These are phyloP conservation scores for Asobara japonica DNA, from an alignment of 1,140 invertebrate genomes.

Conservation along the genomic window DNA sequence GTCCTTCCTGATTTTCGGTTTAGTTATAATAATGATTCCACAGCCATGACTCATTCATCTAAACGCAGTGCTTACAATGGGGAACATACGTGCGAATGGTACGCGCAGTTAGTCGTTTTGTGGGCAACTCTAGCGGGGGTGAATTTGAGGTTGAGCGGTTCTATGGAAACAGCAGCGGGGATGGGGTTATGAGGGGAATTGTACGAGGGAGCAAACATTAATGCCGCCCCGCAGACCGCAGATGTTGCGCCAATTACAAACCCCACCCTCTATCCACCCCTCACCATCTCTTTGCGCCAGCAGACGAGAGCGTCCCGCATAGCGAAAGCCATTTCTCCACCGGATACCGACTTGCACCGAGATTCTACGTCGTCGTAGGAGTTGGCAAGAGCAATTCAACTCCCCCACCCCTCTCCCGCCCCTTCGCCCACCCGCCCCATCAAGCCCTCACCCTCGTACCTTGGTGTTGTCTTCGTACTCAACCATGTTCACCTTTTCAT, in stretches of 20 bases:
- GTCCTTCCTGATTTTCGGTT: no score
- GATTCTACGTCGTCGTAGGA: slow-evolving; percentile 3
- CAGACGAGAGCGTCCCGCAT: slow-evolving; percentile 5
- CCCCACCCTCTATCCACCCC: slow-evolving; percentile 47
- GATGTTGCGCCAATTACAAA: slow-evolving; percentile 67
- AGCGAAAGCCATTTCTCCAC: slow-evolving; percentile 43
- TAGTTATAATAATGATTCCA: not conserved
- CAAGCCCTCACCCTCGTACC: not conserved
- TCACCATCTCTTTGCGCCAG: not conserved
- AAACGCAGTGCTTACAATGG: not conserved
- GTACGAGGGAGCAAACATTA: slow-evolving; percentile 58
- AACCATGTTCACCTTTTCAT: not conserved
- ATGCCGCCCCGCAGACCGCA: slow-evolving; percentile 63
- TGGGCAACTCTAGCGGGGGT: not conserved
- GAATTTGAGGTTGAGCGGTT: not conserved
- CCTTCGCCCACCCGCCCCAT: not conserved
- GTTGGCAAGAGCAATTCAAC: slow-evolving; percentile 6
- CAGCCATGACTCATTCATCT: not conserved
- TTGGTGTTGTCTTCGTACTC: not conserved
- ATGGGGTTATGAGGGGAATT: not conserved
- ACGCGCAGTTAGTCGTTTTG: not conserved
- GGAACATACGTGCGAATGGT: not conserved
- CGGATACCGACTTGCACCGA: slow-evolving; percentile 15
- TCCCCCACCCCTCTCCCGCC: not conserved
- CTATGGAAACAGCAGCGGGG: not conserved